Percentiles rank a stretch among this genome's conserved stretches.
Evolutionary conservation across 2,797 vertebrate species (phyloP).

Genomic region (Bucorvus abyssinicus): DNA sequence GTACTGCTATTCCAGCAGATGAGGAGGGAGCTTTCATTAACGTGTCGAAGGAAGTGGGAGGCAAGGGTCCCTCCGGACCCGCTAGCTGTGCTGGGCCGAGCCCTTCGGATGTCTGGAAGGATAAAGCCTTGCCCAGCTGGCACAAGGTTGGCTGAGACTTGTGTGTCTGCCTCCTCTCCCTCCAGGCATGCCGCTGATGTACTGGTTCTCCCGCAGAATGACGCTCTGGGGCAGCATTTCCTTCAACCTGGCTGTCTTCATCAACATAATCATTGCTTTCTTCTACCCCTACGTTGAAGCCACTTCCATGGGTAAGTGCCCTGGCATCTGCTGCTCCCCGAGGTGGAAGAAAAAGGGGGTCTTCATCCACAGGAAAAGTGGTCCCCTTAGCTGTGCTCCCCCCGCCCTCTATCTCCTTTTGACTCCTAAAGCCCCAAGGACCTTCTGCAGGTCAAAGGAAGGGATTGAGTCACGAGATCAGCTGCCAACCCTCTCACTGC

Average conservation of each 20-base stretch:
- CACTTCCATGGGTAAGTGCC: slow-evolving; percentile 78
- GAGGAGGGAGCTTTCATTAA: neutral
- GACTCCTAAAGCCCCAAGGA: neutral
- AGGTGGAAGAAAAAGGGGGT: neutral
- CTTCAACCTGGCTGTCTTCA: slow-evolving; percentile 96
- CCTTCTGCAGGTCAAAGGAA: neutral
- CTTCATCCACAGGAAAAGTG: neutral
- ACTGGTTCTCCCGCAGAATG: slow-evolving; percentile 98
- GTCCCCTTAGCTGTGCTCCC: neutral
- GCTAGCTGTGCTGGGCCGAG: neutral
- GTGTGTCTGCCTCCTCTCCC: slow-evolving; percentile 54
- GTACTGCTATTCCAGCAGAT: neutral
- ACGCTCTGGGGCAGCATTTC: slow-evolving; percentile 96
- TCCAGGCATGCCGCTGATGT: slow-evolving; percentile 93
- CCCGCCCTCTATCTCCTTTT: neutral
- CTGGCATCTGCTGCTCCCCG: neutral
- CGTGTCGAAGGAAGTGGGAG: neutral
- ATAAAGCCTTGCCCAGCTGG: neutral
- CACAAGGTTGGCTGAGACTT: slow-evolving; percentile 12
- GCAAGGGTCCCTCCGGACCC: neutral
- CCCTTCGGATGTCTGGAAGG: neutral
- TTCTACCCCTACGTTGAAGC: slow-evolving; percentile 92
- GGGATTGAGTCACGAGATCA: neutral
- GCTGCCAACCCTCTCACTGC: neutral
- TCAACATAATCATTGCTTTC: slow-evolving; percentile 98